phyloP scores from a whole-genome alignment of 1,140 invertebrate genomes.

The Drosophila saltans region DNA sequence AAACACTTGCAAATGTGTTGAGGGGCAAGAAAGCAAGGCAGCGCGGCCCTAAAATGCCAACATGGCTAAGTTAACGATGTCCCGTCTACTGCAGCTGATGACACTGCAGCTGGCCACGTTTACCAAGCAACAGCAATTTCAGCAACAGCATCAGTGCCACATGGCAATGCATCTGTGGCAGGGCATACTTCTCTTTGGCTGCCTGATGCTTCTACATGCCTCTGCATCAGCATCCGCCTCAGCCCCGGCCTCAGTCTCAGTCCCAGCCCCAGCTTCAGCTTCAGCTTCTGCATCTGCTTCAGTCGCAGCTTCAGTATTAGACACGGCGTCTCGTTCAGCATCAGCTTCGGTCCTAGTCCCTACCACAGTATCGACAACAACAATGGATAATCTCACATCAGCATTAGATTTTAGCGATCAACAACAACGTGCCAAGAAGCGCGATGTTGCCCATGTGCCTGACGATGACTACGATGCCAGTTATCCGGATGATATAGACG shows the following conservation, averaged over 20 bases:
- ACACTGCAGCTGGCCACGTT: constrained; percentile 54
- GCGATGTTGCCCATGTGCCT: constrained; percentile 79
- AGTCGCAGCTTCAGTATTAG: neutral
- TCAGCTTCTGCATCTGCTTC: constrained; percentile 16
- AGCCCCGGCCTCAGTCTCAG: constrained; percentile 27
- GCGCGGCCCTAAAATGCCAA: constrained; percentile 56
- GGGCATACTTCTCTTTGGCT: constrained; percentile 72
- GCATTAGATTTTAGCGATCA: constrained; percentile 31
- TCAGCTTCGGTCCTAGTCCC: neutral
- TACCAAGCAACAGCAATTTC: constrained; percentile 44
- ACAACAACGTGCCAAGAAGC: constrained; percentile 47
- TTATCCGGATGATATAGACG: constrained; percentile 80
- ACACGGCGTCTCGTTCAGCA: neutral
- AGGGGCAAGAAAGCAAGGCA: constrained; percentile 32
- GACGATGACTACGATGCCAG: constrained; percentile 80
- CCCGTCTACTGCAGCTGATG: constrained; percentile 64
- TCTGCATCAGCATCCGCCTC: constrained; percentile 51
- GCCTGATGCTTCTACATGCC: constrained; percentile 68
- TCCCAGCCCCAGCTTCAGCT: neutral
- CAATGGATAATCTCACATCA: constrained; percentile 26
- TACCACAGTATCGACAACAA: constrained; percentile 6
- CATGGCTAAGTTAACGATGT: constrained; percentile 77
- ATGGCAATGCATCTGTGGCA: constrained; percentile 69
- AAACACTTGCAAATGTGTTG: constrained; percentile 58
- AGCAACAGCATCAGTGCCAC: constrained; percentile 30